Percentiles rank a stretch among this genome's conserved stretches.
Evolutionary conservation across 1,140 invertebrate genomes (phyloP).

Genomic region (Psix sp.): DNA sequence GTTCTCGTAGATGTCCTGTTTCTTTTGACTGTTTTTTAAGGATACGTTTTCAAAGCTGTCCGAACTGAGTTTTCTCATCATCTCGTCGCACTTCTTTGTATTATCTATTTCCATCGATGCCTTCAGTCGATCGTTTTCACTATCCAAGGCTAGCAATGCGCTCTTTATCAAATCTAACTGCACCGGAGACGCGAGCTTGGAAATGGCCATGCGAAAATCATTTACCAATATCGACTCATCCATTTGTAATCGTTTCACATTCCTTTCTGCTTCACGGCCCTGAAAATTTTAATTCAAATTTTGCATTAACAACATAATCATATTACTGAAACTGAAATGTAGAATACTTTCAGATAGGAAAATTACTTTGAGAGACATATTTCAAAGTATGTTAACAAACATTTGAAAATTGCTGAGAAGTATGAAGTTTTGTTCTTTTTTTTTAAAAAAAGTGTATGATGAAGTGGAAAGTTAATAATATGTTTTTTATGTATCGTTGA

Average conservation of each 20-base stretch:
- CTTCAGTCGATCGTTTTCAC: conserved; percentile 68
- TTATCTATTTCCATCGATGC: conserved; percentile 20
- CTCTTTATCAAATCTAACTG: conserved; percentile 71
- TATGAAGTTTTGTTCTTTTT: too few relatives aligned
- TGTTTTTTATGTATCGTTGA: too few relatives aligned
- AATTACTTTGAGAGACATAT: too few relatives aligned
- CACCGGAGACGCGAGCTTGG: conserved; percentile 73
- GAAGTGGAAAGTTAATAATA: too few relatives aligned
- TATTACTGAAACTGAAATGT: too few relatives aligned
- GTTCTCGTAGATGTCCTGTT: conserved; percentile 38
- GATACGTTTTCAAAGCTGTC: conserved; percentile 57
- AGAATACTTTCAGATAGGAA: too few relatives aligned
- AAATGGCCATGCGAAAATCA: conserved; percentile 71
- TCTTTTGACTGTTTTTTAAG: conserved; percentile 58
- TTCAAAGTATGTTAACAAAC: too few relatives aligned
- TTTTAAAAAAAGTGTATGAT: too few relatives aligned
- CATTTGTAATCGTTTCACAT: conserved; percentile 67
- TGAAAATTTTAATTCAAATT: conserved; percentile 34
- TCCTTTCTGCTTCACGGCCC: conserved; percentile 69
- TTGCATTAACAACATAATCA: conserved; percentile 2
- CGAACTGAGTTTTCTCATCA: conserved; percentile 46
- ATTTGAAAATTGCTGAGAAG: too few relatives aligned
- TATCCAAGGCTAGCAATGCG: conserved; percentile 74
- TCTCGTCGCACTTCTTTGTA: conserved; percentile 64
- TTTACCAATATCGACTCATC: conserved; percentile 68